phyloP scores from a whole-genome alignment of 1,140 invertebrate species.

The Drosophila rufa region DNA sequence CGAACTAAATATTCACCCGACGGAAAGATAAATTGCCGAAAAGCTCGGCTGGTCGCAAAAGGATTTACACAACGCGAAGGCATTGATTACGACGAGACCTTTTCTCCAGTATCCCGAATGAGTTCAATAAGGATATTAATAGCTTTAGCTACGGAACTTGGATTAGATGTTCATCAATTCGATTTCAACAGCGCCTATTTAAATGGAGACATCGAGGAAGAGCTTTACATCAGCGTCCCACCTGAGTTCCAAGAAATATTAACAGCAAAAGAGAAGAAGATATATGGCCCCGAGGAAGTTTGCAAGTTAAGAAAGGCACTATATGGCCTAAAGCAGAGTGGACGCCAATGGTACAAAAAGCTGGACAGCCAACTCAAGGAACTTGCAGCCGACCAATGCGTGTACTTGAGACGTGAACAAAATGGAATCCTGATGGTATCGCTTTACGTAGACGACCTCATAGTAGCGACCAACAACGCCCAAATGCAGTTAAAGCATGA shows the following conservation, averaged over 20 bases:
- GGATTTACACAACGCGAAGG: conserved; percentile 6
- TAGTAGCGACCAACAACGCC: neutral
- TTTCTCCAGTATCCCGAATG: conserved; percentile 6
- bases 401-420: neutral
- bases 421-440: conserved; percentile 1
- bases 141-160: conserved; percentile 4
- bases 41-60: neutral
- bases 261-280: too few relatives aligned
- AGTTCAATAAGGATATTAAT: conserved; percentile 2
- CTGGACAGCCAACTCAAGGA: neutral
- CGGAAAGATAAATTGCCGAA: too few relatives aligned
- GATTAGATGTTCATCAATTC: conserved; percentile 4
- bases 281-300: too few relatives aligned
- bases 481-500: neutral
- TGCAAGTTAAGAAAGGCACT: too few relatives aligned
- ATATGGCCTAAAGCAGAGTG: too few relatives aligned
- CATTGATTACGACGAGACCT: conserved; percentile 6
- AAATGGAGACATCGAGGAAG: too few relatives aligned
- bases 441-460: conserved; percentile 1
- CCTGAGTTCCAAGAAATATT: too few relatives aligned
- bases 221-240: too few relatives aligned
- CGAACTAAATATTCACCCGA: too few relatives aligned
- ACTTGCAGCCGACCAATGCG: neutral
- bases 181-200: neutral
- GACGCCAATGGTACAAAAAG: conserved; percentile 4